A percentile compares a stretch with the other conserved stretches of the same genome.
phyloP scores from a whole-genome alignment of 2,113 vertebrate genomes.

The Rhipidura dahli region DNA sequence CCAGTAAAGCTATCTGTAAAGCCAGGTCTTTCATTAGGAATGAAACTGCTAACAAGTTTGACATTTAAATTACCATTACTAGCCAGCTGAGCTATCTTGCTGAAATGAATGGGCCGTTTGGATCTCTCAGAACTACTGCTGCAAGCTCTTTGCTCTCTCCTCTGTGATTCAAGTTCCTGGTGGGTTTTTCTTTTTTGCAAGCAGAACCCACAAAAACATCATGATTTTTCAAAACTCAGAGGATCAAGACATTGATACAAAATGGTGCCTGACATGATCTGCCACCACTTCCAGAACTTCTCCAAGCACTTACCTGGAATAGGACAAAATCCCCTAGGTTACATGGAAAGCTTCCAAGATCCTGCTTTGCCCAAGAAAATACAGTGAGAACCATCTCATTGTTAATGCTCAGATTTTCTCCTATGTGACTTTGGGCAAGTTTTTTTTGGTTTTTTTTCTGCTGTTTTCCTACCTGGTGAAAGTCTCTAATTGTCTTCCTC shows the following conservation, averaged over 20 bases:
- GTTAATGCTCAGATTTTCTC: not conserved
- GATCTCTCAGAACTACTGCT: not conserved
- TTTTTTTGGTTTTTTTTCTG: not conserved
- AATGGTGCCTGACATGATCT: not conserved
- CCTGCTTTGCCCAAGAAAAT: not conserved
- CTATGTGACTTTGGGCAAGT: not conserved
- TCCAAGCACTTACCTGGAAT: not conserved
- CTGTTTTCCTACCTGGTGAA: not conserved
- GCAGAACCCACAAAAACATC: not conserved
- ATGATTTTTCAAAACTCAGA: not conserved
- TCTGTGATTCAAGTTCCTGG: not conserved
- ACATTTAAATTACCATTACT: slow-evolving; percentile 34
- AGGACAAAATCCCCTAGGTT: not conserved
- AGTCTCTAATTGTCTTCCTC: not conserved
- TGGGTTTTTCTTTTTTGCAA: not conserved
- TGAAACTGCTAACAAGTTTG: slow-evolving; percentile 23
- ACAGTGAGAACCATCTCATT: not conserved
- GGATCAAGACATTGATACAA: not conserved
- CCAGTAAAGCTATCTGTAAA: slow-evolving; percentile 50
- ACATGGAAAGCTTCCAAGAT: not conserved
- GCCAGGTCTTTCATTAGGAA: slow-evolving; percentile 36
- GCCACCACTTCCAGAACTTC: not conserved
- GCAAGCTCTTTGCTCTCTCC: not conserved
- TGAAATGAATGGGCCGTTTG: not conserved
- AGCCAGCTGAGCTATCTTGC: not conserved